Conservation (phyloP, 1,140 invertebrate genomes). For the Drosophila bocki region DNA sequence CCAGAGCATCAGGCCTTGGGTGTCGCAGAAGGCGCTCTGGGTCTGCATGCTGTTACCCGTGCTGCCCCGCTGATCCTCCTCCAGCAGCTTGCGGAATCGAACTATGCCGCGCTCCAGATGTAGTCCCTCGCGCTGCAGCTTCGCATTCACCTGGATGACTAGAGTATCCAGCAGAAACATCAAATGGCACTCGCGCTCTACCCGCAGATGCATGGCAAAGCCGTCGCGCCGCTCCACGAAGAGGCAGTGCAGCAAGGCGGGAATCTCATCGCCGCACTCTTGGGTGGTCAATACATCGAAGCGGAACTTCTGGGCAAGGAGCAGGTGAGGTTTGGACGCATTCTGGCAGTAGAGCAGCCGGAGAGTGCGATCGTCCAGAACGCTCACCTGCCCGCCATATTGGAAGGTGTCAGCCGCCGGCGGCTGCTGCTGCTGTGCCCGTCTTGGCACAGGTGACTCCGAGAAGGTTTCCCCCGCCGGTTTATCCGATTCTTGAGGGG, state of each 20-base stretch:
- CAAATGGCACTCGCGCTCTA: conserved; percentile 34
- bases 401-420: not conserved
- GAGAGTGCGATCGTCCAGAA: conserved; percentile 44
- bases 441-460: not conserved
- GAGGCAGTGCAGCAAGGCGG: conserved; percentile 27
- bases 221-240: conserved; percentile 37
- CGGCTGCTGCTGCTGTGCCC: not conserved
- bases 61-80: conserved; percentile 1
- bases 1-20: conserved; percentile 41
- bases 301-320: conserved; percentile 44
- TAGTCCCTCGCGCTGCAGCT: conserved; percentile 30
- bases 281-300: conserved; percentile 36
- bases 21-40: conserved; percentile 24
- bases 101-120: conserved; percentile 23
- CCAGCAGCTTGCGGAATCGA: conserved; percentile 40
- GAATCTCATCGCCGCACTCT: conserved; percentile 25
- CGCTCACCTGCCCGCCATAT: conserved; percentile 47
- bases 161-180: conserved; percentile 54
- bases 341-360: conserved; percentile 46
- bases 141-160: conserved; percentile 32
- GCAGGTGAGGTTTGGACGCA: conserved; percentile 28
- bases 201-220: conserved; percentile 29
- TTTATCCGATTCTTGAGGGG: not conserved
- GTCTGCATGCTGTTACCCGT: conserved; percentile 13
- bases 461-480: not conserved